A percentile compares a stretch with the other conserved stretches of the same genome.
Conservation (phyloP, 2,797 vertebrate species). For the Geotrypetes seraphini region DNA sequence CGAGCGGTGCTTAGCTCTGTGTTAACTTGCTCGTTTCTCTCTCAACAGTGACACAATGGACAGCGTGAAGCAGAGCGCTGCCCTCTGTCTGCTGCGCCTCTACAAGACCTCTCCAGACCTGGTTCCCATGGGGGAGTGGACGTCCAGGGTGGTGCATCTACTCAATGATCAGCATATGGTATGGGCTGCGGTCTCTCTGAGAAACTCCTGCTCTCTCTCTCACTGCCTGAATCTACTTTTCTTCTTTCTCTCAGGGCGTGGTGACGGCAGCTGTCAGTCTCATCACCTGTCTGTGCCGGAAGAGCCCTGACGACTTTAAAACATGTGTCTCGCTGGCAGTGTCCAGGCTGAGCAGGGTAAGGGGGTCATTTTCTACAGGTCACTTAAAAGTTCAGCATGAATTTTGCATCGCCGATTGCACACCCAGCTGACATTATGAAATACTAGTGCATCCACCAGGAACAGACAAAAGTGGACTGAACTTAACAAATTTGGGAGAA, state of each 20-base stretch:
- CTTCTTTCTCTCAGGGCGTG: slow-evolving; percentile 57
- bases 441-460: too few relatives aligned
- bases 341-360: slow-evolving; percentile 53
- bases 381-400: too few relatives aligned
- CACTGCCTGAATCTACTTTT: neutral
- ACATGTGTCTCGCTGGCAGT: slow-evolving; percentile 53
- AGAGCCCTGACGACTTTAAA: slow-evolving; percentile 72
- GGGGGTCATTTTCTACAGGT: neutral
- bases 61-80: slow-evolving; percentile 85
- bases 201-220: neutral
- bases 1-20: too few relatives aligned
- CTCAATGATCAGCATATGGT: slow-evolving; percentile 93
- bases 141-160: slow-evolving; percentile 80
- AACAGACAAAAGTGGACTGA: too few relatives aligned
- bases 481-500: too few relatives aligned
- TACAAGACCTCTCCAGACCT: slow-evolving; percentile 86
- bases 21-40: accelerated
- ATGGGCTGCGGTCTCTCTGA: slow-evolving; percentile 17
- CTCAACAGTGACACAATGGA: slow-evolving; percentile 81
- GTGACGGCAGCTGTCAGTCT: slow-evolving; percentile 85
- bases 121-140: slow-evolving; percentile 90
- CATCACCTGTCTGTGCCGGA: slow-evolving; percentile 85
- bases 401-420: too few relatives aligned
- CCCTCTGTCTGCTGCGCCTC: slow-evolving; percentile 75
- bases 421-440: too few relatives aligned